Evolutionary conservation across 2,113 vertebrate species (phyloP).

Genomic region (Candoia aspera): DNA sequence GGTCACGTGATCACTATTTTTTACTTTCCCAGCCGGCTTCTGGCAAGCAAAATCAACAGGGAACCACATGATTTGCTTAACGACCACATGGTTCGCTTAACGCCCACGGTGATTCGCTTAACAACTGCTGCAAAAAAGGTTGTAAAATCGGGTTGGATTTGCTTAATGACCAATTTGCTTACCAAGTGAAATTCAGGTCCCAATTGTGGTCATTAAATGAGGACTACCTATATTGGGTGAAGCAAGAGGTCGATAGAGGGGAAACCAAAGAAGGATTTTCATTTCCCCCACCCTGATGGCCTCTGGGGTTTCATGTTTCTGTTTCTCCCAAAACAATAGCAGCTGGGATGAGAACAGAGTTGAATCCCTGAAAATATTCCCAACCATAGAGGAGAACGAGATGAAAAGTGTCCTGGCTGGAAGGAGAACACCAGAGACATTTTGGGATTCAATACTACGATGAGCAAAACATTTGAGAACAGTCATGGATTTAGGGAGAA

Average conservation of each 20-base stretch:
- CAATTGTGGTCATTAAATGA: no score
- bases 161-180: no score
- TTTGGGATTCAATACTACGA: background rate
- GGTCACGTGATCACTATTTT: no score
- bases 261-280: constrained; percentile 46
- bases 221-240: background rate
- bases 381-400: background rate
- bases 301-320: constrained; percentile 48
- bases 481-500: background rate
- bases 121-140: no score
- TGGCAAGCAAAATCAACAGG: no score
- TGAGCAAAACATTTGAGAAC: background rate
- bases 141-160: no score
- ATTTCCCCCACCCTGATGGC: constrained; percentile 57
- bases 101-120: no score
- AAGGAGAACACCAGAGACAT: background rate
- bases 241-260: constrained; percentile 42
- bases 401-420: constrained; percentile 4
- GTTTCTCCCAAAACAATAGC: constrained; percentile 51
- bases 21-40: no score
- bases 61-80: no score
- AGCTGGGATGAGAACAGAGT: constrained; percentile 37
- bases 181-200: no score
- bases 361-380: constrained; percentile 33
- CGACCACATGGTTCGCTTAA: no score